Evolutionary conservation across 2,797 vertebrate genomes (phyloP).

Genomic region (Hydrophis major): DNA sequence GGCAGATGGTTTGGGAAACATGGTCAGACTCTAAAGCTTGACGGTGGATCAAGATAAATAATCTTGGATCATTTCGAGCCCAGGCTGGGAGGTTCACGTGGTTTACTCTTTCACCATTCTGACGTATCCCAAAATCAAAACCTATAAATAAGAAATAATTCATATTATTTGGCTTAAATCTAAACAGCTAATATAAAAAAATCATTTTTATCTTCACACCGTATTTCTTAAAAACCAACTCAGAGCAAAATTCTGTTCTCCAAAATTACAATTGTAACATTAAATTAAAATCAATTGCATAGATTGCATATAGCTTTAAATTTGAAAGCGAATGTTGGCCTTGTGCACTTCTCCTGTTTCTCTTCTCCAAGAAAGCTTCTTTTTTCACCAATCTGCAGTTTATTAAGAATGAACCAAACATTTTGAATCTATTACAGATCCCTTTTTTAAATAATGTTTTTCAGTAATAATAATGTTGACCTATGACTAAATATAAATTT

Average conservation of each 20-base stretch:
- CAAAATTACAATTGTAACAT: neutral
- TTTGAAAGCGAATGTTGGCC: neutral
- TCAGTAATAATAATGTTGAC: neutral
- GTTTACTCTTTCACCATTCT: constrained; percentile 95
- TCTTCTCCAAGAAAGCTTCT: neutral
- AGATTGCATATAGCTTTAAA: neutral
- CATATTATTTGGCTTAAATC: neutral
- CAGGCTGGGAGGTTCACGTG: constrained; percentile 96
- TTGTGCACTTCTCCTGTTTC: neutral
- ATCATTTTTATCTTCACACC: neutral
- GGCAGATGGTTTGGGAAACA: constrained; percentile 94
- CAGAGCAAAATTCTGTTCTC: neutral
- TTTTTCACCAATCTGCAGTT: neutral
- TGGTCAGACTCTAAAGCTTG: constrained; percentile 96
- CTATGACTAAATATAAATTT: neutral
- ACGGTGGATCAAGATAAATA: constrained; percentile 94
- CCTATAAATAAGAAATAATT: constrained; percentile 69
- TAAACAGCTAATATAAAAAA: neutral
- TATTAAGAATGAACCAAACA: neutral
- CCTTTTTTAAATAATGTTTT: neutral
- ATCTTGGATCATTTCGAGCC: constrained; percentile 94
- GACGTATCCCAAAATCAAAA: constrained; percentile 97
- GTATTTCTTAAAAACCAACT: neutral
- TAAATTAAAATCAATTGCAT: neutral
- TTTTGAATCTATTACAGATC: neutral